Conservation (phyloP, 92 coral and sea anemone genomes). For the Bergia sp. region DNA sequence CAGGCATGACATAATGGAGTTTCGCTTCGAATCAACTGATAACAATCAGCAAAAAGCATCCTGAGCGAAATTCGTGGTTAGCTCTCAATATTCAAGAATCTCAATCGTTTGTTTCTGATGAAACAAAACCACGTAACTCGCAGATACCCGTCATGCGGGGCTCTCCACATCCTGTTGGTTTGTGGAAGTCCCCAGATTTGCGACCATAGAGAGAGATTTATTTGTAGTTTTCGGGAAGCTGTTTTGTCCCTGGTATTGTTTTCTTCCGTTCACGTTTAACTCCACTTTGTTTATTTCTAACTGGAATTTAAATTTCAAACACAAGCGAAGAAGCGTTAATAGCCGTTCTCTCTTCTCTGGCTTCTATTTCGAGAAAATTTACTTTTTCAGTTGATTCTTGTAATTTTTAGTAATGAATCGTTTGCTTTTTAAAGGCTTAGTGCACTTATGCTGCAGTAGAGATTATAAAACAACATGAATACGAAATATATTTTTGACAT, state of each 20-base stretch:
- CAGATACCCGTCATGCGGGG: background rate
- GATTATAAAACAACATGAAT: background rate
- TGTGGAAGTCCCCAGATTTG: background rate
- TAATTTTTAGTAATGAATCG: background rate
- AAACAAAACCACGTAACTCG: background rate
- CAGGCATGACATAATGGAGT: slow-evolving; percentile 26
- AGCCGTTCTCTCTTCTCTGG: background rate
- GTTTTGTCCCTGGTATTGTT: background rate
- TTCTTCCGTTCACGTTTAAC: slow-evolving; percentile 1
- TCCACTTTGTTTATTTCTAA: slow-evolving; percentile 34
- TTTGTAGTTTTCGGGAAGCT: background rate
- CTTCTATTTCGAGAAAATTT: background rate
- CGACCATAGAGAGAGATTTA: background rate
- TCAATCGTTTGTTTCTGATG: slow-evolving; percentile 27
- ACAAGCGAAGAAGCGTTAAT: slow-evolving; percentile 32
- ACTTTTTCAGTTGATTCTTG: background rate
- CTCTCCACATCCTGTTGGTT: background rate
- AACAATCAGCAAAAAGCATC: slow-evolving; percentile 27
- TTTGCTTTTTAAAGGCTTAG: background rate
- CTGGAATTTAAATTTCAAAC: slow-evolving; percentile 39
- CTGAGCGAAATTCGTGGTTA: slow-evolving; percentile 27
- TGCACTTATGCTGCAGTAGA: background rate
- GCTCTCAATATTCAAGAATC: slow-evolving; percentile 35
- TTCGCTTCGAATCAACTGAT: slow-evolving; percentile 36
- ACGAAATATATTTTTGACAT: background rate